phyloP scores from a whole-genome alignment of 2,797 vertebrate species.

The Corythornis leucogaster region DNA sequence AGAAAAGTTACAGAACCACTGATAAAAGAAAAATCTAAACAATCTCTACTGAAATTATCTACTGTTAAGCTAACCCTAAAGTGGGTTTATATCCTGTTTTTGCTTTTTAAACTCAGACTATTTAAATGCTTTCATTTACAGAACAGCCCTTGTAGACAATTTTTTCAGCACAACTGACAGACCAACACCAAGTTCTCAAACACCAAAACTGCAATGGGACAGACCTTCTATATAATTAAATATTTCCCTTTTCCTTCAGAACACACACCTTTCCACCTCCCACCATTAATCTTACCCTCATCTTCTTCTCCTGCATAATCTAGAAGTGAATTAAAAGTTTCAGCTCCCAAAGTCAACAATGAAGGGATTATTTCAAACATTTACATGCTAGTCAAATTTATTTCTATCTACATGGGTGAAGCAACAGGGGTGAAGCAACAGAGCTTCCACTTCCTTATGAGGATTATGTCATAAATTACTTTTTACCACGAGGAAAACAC shows the following conservation, averaged over 20 bases:
- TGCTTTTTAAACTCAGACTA: not conserved
- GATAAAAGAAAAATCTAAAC: not conserved
- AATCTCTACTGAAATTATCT: not conserved
- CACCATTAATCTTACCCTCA: not conserved
- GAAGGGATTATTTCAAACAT: not conserved
- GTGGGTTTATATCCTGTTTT: not conserved
- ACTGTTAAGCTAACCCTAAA: not conserved
- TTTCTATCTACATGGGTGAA: conserved; percentile 21
- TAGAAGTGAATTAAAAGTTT: not conserved
- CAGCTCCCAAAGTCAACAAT: not conserved
- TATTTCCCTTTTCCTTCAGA: not conserved
- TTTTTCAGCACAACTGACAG: not conserved
- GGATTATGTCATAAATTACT: not conserved
- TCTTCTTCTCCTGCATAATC: not conserved
- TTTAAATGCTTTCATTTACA: not conserved
- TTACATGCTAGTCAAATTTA: conserved; percentile 51
- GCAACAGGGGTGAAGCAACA: not conserved
- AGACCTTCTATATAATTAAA: not conserved
- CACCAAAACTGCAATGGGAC: not conserved
- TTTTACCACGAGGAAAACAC: not conserved
- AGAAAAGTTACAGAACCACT: not conserved
- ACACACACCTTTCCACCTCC: not conserved
- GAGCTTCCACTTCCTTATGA: conserved; percentile 24
- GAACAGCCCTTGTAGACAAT: not conserved
- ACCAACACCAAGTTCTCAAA: not conserved